These are phyloP conservation scores for Ceraclea dissimilis DNA, from an alignment of 2,888 invertebrate genomes.

Conservation along the genomic window DNA sequence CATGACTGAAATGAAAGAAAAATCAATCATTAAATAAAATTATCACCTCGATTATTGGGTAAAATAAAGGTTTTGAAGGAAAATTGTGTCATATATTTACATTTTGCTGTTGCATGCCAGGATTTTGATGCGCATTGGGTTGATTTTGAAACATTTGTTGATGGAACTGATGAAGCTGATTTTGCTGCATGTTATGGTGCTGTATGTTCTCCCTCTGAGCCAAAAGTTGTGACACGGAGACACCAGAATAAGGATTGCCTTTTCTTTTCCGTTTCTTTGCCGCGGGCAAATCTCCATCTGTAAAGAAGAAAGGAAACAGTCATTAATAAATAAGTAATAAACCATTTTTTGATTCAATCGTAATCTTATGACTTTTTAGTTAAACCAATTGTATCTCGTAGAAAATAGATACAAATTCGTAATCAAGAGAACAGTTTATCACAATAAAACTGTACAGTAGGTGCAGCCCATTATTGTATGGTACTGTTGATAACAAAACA, in stretches of 20 bases:
- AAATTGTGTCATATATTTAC: no score
- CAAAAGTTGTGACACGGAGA: constrained; percentile 58
- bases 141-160: constrained; percentile 25
- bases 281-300: constrained; percentile 39
- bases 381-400: no score
- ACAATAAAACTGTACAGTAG: no score
- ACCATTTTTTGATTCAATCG: no score
- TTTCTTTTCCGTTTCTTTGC: constrained; percentile 61
- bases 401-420: no score
- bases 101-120: constrained; percentile 17
- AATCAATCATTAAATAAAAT: no score
- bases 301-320: constrained; percentile 7
- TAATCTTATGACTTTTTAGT: no score
- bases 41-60: no score
- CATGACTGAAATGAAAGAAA: constrained; percentile 21
- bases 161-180: constrained; percentile 27
- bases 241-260: constrained; percentile 50
- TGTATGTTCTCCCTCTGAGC: constrained; percentile 56
- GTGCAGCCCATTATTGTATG: no score
- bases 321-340: background rate
- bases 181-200: constrained; percentile 42
- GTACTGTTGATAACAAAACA: no score
- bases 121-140: constrained; percentile 18
- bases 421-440: no score
- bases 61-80: no score